Base-by-base conservation (phyloP, 2,888 invertebrate species). In the Macaria notata region DNA sequence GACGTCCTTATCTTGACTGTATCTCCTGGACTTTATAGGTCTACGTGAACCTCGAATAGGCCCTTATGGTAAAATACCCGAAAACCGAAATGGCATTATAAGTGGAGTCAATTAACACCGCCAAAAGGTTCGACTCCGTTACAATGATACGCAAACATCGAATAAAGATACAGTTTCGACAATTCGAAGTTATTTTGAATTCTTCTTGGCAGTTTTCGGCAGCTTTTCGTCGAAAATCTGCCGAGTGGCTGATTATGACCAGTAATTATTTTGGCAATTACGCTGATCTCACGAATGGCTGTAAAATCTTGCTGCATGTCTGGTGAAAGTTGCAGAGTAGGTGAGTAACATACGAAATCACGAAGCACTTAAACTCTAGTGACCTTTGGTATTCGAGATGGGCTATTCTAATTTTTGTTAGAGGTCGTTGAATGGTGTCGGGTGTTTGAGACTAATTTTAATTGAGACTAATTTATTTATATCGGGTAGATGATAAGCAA, bases 271-370 rank as follows among this genome's bases (percentile, higher is more conserved):
- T 55, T 46, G 57, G 59, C 71, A 71, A 76, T 75, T 75, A 74
- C 65, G 61, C 64, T 61, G 57, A 70, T 66, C 67, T 70, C 70
- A 68, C 73, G 66, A 68, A 64, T 66, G 64, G 55, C 65, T 61
- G 60, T 64, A 56, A 57, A 46, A 36, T 62, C 53, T 50, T 48
- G 56, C 57, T 50, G 38, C 58, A 41, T 51, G 46, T 64, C 49
- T 53, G 72, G 86, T 79, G 87, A 87, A 88, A 87, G 88, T 79
- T 71, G 79, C 70, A 60, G 72, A 72, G 76, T 73, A 63, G 72
- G 69, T 19, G 19, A 19, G 19, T 41, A 41, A 41, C 41, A 41
- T 41, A 41, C 33, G 33, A 36, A 73, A 64, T 59, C 65, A 65
- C 57, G 59, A 54, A 59, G 43, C 59, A 75, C 73, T 70, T 83